Base-by-base conservation (phyloP, 1,140 invertebrate genomes). In the Cylas formicarius region DNA sequence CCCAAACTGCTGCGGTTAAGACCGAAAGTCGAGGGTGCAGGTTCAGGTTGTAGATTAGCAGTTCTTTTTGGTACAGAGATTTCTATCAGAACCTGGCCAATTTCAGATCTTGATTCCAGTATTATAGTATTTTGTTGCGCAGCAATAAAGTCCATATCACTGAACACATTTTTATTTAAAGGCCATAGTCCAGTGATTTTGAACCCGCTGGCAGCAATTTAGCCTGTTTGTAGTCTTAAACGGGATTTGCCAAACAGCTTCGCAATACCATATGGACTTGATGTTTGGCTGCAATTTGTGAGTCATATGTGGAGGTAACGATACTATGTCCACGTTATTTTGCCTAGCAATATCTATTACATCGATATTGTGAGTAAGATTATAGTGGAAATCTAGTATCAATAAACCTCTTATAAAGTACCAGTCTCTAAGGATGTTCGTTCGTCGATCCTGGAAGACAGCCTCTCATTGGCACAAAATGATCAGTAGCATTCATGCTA, bases 401-500 rank as follows among this genome's bases (percentile, higher is more conserved):
- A 64, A 33, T 3, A n/a, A n/a, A n/a, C n/a, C n/a, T n/a, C n/a
- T n/a, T n/a, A n/a, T n/a, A n/a, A n/a, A 64, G 14, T 18, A 62
- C 57, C 7, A 54, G 56, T 40, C 20, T 42, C 17, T 13, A 32
- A 28, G 27, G 32, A 11, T 49, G 43, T 23, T 61, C 52, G 6
- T 7, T 32, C 6, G 11, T 13, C 5, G 5, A 5, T 5, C 16
- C 16, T 11, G 16, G 6, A 32, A 32, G 16, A 32, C n/a, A n/a
- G n/a, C n/a, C n/a, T n/a, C n/a, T n/a, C n/a, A n/a, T n/a, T 20
- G 33, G 44, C 8, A 51, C 26, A 37, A 16, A 51, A 17, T 26
- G 7, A 2, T 44, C 41, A 1, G n/a, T 8, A 13, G 67, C 68
- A 58, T 48, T 66, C 42, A 70, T 61, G 23, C 56, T n/a, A 55